Percentiles rank a stretch among this genome's conserved stretches.
phyloP scores from a whole-genome alignment of 2,113 vertebrate species.

The Pontoporia blainvillei region DNA sequence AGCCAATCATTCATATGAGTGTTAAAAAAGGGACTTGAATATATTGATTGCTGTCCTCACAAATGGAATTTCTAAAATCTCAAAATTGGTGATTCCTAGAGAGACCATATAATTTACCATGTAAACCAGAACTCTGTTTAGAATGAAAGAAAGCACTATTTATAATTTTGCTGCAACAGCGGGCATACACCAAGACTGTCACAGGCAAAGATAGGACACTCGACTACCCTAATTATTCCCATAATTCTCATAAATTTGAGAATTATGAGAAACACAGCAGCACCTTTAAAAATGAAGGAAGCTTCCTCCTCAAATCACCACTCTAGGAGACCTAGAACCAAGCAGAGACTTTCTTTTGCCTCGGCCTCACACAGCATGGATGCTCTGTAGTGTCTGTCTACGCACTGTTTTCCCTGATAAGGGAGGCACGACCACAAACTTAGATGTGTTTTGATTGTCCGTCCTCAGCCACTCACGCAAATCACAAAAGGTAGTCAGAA shows the following conservation, averaged over 20 bases:
- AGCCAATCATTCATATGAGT: not conserved
- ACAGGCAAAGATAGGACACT: not conserved
- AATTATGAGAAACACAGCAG: not conserved
- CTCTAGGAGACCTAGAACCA: not conserved
- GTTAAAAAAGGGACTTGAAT: not conserved
- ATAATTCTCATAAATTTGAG: not conserved
- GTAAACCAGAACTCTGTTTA: not conserved
- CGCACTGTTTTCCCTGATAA: not conserved
- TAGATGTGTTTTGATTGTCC: slow-evolving; percentile 2
- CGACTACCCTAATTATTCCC: not conserved
- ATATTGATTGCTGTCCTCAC: not conserved
- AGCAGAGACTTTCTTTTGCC: not conserved
- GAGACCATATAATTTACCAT: not conserved
- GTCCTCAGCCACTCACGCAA: not conserved
- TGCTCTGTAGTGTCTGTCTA: not conserved
- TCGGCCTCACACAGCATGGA: slow-evolving; percentile 9
- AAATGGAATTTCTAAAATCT: not conserved
- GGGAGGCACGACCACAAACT: slow-evolving; percentile 19
- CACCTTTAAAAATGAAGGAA: slow-evolving; percentile 41
- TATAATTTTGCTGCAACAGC: not conserved
- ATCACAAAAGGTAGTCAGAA: not conserved
- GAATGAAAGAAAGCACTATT: not conserved
- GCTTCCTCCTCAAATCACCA: not conserved
- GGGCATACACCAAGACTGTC: not conserved
- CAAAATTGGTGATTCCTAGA: not conserved